These are phyloP conservation scores for cattle (Bos taurus) DNA, from an alignment of 2,113 vertebrate genomes.

Conservation along the genomic window ARS-UCD2.0 NC_037337.1:79531001-79531500, in stretches of 20 bases:
- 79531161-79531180: not conserved
- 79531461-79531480: no score
- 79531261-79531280: not conserved
- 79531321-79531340: not conserved
- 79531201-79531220: not conserved
- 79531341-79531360: not conserved
- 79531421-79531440: no score
- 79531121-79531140: conserved; percentile 27
- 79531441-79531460: no score
- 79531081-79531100: not conserved
- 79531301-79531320: not conserved
- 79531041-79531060: not conserved
- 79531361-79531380: not conserved
- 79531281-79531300: not conserved
- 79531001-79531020: conserved; percentile 14
- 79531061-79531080: not conserved
- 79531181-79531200: not conserved
- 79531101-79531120: not conserved
- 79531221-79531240: not conserved
- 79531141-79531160: not conserved
- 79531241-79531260: conserved; percentile 1
- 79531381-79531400: not conserved
- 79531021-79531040: not conserved
- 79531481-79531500: no score
- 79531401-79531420: no score